These are phyloP conservation scores for Chaetophractus vellerosus DNA, from an alignment of 2,797 vertebrate genomes.

Conservation along the genomic window DNA sequence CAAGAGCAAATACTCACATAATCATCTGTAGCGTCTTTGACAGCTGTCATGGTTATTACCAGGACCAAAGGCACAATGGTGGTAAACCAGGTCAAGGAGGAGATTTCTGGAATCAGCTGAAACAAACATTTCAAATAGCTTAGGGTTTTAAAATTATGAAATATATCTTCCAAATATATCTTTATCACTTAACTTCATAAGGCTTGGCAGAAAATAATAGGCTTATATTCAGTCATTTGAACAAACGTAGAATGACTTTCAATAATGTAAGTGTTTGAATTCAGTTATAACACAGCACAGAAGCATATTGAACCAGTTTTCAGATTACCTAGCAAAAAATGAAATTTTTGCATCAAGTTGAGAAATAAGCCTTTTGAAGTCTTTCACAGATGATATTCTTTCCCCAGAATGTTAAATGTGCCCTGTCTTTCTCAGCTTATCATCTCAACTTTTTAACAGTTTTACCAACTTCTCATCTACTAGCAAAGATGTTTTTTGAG, in stretches of 20 bases:
- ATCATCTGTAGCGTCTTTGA: slow-evolving; percentile 94
- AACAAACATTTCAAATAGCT: slow-evolving; percentile 63
- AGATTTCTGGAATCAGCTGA: slow-evolving; percentile 94
- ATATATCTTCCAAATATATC: neutral
- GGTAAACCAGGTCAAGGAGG: slow-evolving; percentile 95
- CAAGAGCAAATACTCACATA: slow-evolving; percentile 89
- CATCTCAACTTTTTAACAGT: slow-evolving; percentile 41
- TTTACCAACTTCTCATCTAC: neutral
- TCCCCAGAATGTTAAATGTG: neutral
- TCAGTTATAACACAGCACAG: neutral
- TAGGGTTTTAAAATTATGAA: slow-evolving; percentile 38
- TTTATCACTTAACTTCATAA: slow-evolving; percentile 24
- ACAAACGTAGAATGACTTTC: slow-evolving; percentile 31
- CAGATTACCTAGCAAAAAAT: neutral
- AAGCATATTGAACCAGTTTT: neutral
- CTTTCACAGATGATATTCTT: neutral
- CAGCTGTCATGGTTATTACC: slow-evolving; percentile 93
- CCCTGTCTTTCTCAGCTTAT: slow-evolving; percentile 22
- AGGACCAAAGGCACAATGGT: slow-evolving; percentile 95
- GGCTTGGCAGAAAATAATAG: slow-evolving; percentile 6
- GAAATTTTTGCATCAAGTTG: slow-evolving; percentile 30
- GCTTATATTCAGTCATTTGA: slow-evolving; percentile 1
- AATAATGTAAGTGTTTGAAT: neutral
- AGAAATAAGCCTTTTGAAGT: slow-evolving; percentile 2
- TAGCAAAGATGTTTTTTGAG: slow-evolving; percentile 54